These are phyloP conservation scores for Palythoa heliodiscus DNA, from an alignment of 92 coral and sea anemone species.

Conservation along the genomic window DNA sequence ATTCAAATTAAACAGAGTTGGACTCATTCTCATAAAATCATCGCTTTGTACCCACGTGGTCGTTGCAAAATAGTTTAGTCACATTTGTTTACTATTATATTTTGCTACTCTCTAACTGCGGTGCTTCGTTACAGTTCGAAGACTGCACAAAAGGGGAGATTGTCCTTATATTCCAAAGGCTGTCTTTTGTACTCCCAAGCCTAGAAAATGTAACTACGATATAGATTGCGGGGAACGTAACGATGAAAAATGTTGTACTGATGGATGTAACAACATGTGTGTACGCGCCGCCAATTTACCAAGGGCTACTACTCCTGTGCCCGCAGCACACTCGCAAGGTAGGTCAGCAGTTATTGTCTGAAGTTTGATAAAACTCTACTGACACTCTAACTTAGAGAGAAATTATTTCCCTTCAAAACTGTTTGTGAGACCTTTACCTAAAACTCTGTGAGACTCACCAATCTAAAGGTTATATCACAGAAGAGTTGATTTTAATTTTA, in stretches of 20 bases:
- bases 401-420: no score
- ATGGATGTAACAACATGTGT: slow-evolving; percentile 66
- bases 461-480: no score
- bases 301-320: slow-evolving; percentile 10
- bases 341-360: neutral
- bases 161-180: slow-evolving; percentile 65
- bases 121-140: slow-evolving; percentile 40
- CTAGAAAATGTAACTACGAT: slow-evolving; percentile 56
- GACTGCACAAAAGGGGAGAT: slow-evolving; percentile 60
- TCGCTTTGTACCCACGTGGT: no score
- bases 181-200: slow-evolving; percentile 43
- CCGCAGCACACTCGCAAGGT: slow-evolving; percentile 32
- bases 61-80: neutral
- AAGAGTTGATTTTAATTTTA: no score
- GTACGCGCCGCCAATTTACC: slow-evolving; percentile 47
- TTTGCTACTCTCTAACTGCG: neutral
- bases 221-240: slow-evolving; percentile 54
- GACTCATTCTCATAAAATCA: no score
- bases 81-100: neutral
- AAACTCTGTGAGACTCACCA: no score
- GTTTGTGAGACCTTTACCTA: no score
- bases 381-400: neutral
- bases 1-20: no score
- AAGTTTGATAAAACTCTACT: neutral
- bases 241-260: slow-evolving; percentile 64